Evolutionary conservation across 2,113 vertebrate species (phyloP).

Genomic region (Zingel zingel): DNA sequence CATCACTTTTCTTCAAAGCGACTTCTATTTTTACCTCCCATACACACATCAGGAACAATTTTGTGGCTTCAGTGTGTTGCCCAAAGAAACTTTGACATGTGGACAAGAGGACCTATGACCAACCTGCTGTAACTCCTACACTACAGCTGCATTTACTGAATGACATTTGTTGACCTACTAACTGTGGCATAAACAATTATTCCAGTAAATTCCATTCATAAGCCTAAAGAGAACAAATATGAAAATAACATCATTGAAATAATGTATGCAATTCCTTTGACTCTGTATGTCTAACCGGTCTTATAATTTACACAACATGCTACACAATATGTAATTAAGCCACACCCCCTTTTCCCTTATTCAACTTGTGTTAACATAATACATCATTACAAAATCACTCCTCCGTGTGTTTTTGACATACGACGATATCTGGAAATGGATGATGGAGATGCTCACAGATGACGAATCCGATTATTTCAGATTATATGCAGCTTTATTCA

Average conservation of each 20-base stretch:
- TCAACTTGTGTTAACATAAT: not conserved
- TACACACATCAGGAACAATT: not conserved
- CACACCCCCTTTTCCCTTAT: not conserved
- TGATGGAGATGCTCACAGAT: too few species aligned
- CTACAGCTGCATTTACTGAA: not conserved
- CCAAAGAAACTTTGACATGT: not conserved
- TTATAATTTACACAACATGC: not conserved
- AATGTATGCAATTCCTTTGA: not conserved
- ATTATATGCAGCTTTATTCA: too few species aligned
- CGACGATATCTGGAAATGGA: too few species aligned
- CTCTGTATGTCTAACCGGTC: not conserved
- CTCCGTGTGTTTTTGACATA: not conserved
- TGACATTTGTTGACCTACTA: not conserved
- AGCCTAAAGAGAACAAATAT: not conserved
- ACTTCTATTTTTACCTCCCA: not conserved
- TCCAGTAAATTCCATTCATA: not conserved
- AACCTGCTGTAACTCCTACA: not conserved
- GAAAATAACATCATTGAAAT: not conserved
- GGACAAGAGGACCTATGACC: not conserved
- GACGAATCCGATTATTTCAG: too few species aligned
- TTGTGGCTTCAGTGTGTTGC: not conserved
- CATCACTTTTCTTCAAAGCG: not conserved
- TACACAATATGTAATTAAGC: not conserved
- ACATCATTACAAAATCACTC: constrained; percentile 14
- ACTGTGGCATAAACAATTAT: not conserved